phyloP scores from a whole-genome alignment of 2,113 vertebrate genomes.

The Oreotragus oreotragus region DNA sequence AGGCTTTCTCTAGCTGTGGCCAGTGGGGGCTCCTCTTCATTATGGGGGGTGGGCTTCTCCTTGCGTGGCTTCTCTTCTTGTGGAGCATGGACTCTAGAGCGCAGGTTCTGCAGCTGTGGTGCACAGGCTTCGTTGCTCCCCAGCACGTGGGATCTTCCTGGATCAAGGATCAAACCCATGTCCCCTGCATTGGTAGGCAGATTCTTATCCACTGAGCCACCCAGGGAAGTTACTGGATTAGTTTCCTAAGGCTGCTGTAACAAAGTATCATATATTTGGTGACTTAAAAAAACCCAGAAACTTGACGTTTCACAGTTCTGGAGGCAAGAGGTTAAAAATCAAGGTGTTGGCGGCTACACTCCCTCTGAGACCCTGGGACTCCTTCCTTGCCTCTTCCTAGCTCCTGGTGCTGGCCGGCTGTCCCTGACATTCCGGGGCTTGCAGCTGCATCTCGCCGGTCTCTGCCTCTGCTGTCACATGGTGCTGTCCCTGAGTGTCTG shows the following conservation, averaged over 20 bases:
- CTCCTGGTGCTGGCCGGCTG: too few species aligned
- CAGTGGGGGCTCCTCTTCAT: neutral
- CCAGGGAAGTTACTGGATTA: neutral
- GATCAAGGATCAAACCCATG: neutral
- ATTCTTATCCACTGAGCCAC: neutral
- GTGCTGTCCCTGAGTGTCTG: neutral
- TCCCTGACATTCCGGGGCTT: neutral
- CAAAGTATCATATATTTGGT: neutral
- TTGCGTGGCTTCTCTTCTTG: neutral
- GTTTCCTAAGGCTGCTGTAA: neutral
- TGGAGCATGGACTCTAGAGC: neutral
- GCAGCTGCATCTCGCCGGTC: fast-evolving
- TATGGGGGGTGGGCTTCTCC: neutral
- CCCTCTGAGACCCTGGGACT: neutral
- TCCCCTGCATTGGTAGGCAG: neutral
- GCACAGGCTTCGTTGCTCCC: neutral
- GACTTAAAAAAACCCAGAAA: neutral
- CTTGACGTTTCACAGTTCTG: neutral
- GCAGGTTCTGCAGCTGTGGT: neutral
- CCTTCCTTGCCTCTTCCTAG: neutral
- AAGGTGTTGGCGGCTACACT: neutral
- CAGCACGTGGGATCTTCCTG: neutral
- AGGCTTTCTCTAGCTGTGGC: neutral
- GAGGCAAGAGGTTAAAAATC: neutral
- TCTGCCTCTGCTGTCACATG: neutral